phyloP scores from a whole-genome alignment of 2,797 vertebrate genomes.

The Lacerta viridis region DNA sequence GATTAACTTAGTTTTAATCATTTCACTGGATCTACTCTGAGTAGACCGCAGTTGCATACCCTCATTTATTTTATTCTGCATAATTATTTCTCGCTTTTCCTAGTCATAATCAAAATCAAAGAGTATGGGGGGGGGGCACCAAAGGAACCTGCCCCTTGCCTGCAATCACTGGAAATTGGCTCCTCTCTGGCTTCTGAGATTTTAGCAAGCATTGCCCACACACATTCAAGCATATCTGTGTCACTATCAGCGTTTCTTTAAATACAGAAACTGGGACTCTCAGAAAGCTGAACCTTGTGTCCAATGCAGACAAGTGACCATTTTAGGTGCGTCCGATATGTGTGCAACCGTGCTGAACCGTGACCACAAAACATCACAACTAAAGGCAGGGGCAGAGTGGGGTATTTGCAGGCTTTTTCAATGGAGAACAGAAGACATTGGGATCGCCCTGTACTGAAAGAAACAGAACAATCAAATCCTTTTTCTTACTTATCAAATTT shows the following conservation, averaged over 20 bases:
- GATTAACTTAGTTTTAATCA: too few relatives aligned
- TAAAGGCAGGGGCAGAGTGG: too few relatives aligned
- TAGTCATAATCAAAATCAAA: background rate
- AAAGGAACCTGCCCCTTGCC: background rate
- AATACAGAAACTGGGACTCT: background rate
- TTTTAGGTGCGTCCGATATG: too few relatives aligned
- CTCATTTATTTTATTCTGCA: background rate
- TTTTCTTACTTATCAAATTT: constrained; percentile 89
- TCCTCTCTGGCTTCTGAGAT: background rate
- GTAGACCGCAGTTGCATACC: background rate
- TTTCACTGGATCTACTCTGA: too few relatives aligned
- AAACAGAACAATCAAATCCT: background rate
- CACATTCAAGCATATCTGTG: background rate
- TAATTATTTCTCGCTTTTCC: background rate
- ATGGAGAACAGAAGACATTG: constrained; percentile 15
- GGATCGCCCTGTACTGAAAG: background rate
- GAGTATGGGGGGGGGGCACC: background rate
- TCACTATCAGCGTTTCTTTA: background rate
- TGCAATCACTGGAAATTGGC: background rate
- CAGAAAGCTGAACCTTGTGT: background rate
- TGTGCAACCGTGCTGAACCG: too few relatives aligned
- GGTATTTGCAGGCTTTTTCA: too few relatives aligned
- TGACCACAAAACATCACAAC: too few relatives aligned
- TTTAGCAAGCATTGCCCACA: background rate
- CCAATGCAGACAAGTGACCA: too few relatives aligned